Percentiles rank a stretch among this genome's conserved stretches.
Conservation (phyloP, 2,113 vertebrate genomes). For the Turdus rufiventris region DNA sequence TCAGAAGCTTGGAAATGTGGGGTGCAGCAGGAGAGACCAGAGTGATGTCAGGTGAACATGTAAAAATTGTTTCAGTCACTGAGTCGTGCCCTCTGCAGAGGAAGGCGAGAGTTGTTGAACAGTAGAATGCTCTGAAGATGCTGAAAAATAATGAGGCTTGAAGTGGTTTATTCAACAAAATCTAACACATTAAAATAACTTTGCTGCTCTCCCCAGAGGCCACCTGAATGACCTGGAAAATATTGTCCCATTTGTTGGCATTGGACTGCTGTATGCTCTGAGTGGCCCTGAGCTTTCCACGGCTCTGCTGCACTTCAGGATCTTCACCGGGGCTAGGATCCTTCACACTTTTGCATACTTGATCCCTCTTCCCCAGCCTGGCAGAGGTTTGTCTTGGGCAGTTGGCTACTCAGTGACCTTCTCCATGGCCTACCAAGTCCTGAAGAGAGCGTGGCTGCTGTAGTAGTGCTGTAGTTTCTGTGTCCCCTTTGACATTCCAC, state of each 20-base stretch:
- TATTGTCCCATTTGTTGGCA: conserved; percentile 82
- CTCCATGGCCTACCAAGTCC: conserved; percentile 82
- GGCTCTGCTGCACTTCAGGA: conserved; percentile 85
- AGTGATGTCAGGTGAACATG: background rate
- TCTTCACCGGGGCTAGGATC: conserved; percentile 79
- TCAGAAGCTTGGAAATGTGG: background rate
- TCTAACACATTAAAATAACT: background rate
- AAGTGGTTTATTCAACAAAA: background rate
- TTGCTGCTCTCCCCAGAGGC: conserved; percentile 70
- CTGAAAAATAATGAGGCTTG: background rate
- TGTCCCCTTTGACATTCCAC: background rate
- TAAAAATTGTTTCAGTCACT: background rate
- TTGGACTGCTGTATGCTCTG: conserved; percentile 86
- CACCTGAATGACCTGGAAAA: conserved; percentile 95
- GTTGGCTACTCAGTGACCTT: conserved; percentile 72
- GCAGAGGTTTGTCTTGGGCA: conserved; percentile 75
- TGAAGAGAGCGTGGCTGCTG: conserved; percentile 53
- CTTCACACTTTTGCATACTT: conserved; percentile 82
- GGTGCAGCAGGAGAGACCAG: background rate
- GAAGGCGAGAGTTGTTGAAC: background rate
- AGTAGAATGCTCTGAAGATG: background rate
- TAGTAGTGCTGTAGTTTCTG: background rate
- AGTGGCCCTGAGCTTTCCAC: conserved; percentile 75
- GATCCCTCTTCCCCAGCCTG: conserved; percentile 80
- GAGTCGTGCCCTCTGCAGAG: background rate